Base-by-base conservation (phyloP, 2,113 vertebrate genomes). In the Paradoxurus hermaphroditus region DNA sequence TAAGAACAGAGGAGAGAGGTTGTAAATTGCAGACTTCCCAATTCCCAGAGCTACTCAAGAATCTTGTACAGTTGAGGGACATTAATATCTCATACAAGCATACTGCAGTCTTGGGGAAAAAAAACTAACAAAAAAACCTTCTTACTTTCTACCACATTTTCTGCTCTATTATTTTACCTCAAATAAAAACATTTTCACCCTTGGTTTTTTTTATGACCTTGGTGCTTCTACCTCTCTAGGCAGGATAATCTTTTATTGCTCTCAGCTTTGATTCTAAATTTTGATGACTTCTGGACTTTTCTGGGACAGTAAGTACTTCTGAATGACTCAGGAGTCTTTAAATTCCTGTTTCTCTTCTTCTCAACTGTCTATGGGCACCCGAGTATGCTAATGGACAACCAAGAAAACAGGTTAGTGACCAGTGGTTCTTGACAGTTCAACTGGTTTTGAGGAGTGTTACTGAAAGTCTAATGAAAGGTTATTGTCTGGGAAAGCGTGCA, bases 11-110 rank as follows among this genome's bases (percentile, higher is more conserved):
- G 86, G 77, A 98, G 25, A 97, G 94, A 88, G 94, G 36, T 19
- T 97, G n/a, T 96, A 95, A 98, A 98, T 90, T 96, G 41, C 79
- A 79, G 31, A 73, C 79, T 97, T 96, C 63, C 70, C 91, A 98
- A 97, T 93, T 98, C 94, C 94, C 93, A 94, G 53, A 98, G 86
- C 70, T 96, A 86, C 67, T 98, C 63, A 89, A 95, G 96, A n/a
- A 96, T 90, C 90, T 59, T 97, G 36, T 87, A 85, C 29, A 97
- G 59, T 95, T 89, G 94, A 98, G 88, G 97, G 96, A 82, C 77
- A 97, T 97, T 96, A 98, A 98, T 98, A 97, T 92, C 25, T 93
- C 23, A 39, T 49, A 84, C 23, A 97, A 51, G 16, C 63, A 36
- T 13, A 92, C 46, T 96, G 27, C 51, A 94, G 39, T 70, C 59